Evolutionary conservation across 30 jellyfish, hydroid and myxozoan genomes (phyloP).

Genomic region (Nemopilema nomurai): DNA sequence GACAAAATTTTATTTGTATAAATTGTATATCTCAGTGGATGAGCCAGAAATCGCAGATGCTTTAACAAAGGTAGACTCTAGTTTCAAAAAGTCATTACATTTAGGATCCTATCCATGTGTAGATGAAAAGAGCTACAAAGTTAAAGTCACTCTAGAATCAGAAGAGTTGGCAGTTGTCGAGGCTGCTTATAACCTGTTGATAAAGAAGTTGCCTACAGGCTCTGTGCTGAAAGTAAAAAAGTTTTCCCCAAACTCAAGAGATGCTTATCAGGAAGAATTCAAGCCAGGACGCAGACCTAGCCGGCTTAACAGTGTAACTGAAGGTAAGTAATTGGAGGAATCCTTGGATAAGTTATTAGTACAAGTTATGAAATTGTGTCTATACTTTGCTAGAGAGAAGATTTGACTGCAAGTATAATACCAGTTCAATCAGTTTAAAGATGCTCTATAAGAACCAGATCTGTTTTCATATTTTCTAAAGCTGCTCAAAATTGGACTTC

Average conservation of each 20-base stretch:
- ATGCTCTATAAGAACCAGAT: too few relatives aligned
- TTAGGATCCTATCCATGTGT: conserved; percentile 90
- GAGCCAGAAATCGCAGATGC: conserved; percentile 75
- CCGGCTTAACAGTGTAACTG: conserved; percentile 51
- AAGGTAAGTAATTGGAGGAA: conserved; percentile 35
- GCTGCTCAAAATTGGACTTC: too few relatives aligned
- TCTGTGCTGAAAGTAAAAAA: conserved; percentile 65
- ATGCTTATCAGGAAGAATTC: conserved; percentile 54
- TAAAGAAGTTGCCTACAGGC: conserved; percentile 64
- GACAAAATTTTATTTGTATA: conserved; percentile 51
- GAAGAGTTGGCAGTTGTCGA: conserved; percentile 37
- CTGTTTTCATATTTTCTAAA: too few relatives aligned
- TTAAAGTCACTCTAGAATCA: conserved; percentile 87
- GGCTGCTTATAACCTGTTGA: conserved; percentile 61
- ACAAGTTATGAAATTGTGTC: too few relatives aligned
- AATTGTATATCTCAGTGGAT: conserved; percentile 67
- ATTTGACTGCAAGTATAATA: too few relatives aligned
- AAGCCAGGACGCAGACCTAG: conserved; percentile 47
- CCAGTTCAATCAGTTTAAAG: too few relatives aligned
- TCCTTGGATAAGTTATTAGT: too few relatives aligned
- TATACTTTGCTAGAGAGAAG: too few relatives aligned
- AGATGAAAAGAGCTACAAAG: conserved; percentile 57
- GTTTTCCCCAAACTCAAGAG: conserved; percentile 82
- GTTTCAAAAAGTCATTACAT: conserved; percentile 47
- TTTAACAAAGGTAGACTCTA: conserved; percentile 48